These are phyloP conservation scores for Drosophila sordidula DNA, from an alignment of 2,888 invertebrate genomes.

Conservation along the genomic window DNA sequence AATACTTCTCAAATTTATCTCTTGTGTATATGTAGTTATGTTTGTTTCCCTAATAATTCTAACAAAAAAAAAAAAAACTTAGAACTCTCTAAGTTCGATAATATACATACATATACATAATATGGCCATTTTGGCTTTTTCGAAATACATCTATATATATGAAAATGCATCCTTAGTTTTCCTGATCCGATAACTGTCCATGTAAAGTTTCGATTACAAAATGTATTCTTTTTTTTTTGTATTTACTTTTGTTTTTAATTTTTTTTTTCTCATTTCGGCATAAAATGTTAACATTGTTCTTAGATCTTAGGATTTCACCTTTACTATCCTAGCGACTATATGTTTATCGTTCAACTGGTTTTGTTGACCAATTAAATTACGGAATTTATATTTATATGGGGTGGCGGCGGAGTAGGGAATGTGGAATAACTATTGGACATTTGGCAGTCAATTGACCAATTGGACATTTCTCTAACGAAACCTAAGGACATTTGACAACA, in stretches of 20 bases:
- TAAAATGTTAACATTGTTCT: constrained; percentile 80
- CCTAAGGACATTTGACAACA: constrained; percentile 27
- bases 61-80: constrained; percentile 19
- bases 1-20: constrained; percentile 12
- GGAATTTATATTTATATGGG: neutral
- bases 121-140: constrained; percentile 9
- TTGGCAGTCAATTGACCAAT: constrained; percentile 23
- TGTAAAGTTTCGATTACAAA: constrained; percentile 56
- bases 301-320: constrained; percentile 78
- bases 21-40: constrained; percentile 22
- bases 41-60: constrained; percentile 16
- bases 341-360: constrained; percentile 12
- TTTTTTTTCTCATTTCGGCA: constrained; percentile 36
- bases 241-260: constrained; percentile 14
- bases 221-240: constrained; percentile 22
- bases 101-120: constrained; percentile 11
- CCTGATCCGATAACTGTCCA: constrained; percentile 39
- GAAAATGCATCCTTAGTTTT: constrained; percentile 21
- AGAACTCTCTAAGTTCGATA: constrained; percentile 4
- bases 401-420: neutral
- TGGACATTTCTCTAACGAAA: constrained; percentile 23
- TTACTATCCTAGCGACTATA: constrained; percentile 34
- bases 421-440: neutral
- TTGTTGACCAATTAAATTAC: too few species aligned
- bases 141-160: constrained; percentile 16